phyloP scores from a whole-genome alignment of 2,797 vertebrate species.

The Alosa sapidissima region DNA sequence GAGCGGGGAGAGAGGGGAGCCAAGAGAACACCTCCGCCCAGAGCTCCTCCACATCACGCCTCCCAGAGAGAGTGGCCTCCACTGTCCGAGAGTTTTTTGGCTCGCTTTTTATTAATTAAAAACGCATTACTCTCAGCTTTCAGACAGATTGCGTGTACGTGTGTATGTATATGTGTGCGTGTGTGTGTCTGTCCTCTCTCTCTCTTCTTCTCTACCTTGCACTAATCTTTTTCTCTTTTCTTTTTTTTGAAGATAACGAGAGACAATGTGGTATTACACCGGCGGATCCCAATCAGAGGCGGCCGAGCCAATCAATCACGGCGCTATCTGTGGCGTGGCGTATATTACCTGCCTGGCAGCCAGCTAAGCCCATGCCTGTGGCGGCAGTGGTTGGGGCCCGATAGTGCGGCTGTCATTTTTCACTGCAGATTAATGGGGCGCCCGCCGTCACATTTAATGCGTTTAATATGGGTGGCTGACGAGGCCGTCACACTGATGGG shows the following conservation, averaged over 20 bases:
- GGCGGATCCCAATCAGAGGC: slow-evolving; percentile 68
- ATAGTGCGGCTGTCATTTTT: slow-evolving; percentile 73
- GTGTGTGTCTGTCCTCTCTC: slow-evolving; percentile 24
- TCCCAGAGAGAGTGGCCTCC: not conserved
- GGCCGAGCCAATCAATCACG: slow-evolving; percentile 76
- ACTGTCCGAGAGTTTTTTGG: slow-evolving; percentile 44
- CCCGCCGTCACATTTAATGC: slow-evolving; percentile 72
- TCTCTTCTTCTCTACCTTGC: slow-evolving; percentile 17
- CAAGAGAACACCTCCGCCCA: not conserved
- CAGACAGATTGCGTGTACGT: not conserved
- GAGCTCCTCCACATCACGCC: not conserved
- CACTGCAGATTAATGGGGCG: slow-evolving; percentile 75
- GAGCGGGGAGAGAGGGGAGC: not conserved
- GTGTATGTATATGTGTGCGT: not conserved
- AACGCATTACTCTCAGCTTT: slow-evolving; percentile 45
- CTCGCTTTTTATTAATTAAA: slow-evolving; percentile 57
- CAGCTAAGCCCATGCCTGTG: slow-evolving; percentile 67
- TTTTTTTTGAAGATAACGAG: slow-evolving; percentile 58
- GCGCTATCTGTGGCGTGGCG: slow-evolving; percentile 68
- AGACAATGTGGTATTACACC: slow-evolving; percentile 76
- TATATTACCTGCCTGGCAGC: slow-evolving; percentile 73
- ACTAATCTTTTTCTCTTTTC: not conserved
- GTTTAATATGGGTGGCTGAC: slow-evolving; percentile 78
- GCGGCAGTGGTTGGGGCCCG: slow-evolving; percentile 50
- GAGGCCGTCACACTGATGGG: slow-evolving; percentile 70